Evolutionary conservation across 1,140 invertebrate species (phyloP), one percentile per base, ranked within the genome.

Genomic region (Drosophila lini): DNA sequence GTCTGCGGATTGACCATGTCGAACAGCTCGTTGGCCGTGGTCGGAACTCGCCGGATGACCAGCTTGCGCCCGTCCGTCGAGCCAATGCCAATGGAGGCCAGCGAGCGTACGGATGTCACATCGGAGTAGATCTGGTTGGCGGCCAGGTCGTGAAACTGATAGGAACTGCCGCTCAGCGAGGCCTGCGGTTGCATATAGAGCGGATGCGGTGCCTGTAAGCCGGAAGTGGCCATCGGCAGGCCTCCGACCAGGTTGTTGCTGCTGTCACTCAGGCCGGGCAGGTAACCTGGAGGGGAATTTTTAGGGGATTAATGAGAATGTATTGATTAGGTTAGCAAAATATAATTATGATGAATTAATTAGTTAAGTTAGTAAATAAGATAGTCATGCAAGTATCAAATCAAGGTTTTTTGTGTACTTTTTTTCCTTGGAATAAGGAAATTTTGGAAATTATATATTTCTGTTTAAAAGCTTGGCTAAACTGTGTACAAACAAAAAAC

Each of bases 31-130:
- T 95, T 95, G 16, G 96, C 96, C 70, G 96, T 96, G 25, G 96
- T 96, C 44, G 96, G 96, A 53, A 97, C 96, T 80, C 96, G 94
- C 80, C 95, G 93, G 65, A 97, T 96, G 73, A 96, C 96, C 93
- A 97, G 94, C 93, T 96, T 96, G 75, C 95, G 94, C n/a, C 96
- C 96, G 92, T 97, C 96, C 25, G 96, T 97, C 53, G 96, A 97
- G 4, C 96, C 96, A 94, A 97, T 95, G 31, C 96, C 96, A 71
- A 97, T 96, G 31, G 96, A 97, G 50, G 96, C 95, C 70, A 97
- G 94, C 31, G 96, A 96, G 50, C 95, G 94, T 34, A 96, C 94
- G 9, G 96, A 96, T 15, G 95, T 94, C 36, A 94, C 94, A 88
- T 95, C 95, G 47, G 93, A 93, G 75, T 93, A 94, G 42, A 93